Evolutionary conservation across 2,797 vertebrate species (phyloP).

Genomic region (Petrocephalus sullivani): DNA sequence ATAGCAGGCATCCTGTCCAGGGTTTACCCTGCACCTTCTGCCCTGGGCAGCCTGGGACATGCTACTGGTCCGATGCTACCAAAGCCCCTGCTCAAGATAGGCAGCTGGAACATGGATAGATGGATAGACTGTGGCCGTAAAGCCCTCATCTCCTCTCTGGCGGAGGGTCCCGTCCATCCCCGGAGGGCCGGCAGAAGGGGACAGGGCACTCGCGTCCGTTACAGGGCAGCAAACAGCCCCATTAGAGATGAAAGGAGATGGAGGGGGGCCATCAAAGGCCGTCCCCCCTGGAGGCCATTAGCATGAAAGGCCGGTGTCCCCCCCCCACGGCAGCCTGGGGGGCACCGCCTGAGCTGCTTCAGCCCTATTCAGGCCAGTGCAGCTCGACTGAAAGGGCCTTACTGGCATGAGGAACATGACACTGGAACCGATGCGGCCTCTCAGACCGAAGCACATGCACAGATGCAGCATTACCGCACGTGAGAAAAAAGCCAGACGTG

Average conservation of each 20-base stretch:
- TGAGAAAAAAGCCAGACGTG: background rate
- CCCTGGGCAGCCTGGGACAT: background rate
- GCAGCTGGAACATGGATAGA: background rate
- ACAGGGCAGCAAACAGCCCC: conserved; percentile 69
- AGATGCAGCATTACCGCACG: background rate
- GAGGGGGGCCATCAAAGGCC: conserved; percentile 63
- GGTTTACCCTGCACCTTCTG: too few relatives aligned
- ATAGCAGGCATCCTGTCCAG: background rate
- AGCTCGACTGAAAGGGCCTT: background rate
- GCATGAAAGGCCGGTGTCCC: conserved; percentile 47
- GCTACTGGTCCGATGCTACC: background rate
- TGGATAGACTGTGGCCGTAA: background rate
- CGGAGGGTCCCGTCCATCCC: background rate
- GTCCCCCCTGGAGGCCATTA: conserved; percentile 45
- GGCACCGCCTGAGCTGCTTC: conserved; percentile 5
- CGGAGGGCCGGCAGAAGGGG: conserved; percentile 14
- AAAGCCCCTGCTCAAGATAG: background rate
- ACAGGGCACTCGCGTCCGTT: conserved; percentile 56
- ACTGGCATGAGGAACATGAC: background rate
- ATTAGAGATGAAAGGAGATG: conserved; percentile 70
- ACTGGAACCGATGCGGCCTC: background rate
- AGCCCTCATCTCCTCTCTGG: background rate
- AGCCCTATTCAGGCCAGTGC: background rate
- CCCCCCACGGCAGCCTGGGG: conserved; percentile 29
- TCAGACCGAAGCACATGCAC: too few relatives aligned